Percentiles rank a stretch among this genome's conserved stretches.
These are phyloP conservation scores for Biston stratarius DNA, from an alignment of 2,888 invertebrate species.

Conservation along the genomic window DNA sequence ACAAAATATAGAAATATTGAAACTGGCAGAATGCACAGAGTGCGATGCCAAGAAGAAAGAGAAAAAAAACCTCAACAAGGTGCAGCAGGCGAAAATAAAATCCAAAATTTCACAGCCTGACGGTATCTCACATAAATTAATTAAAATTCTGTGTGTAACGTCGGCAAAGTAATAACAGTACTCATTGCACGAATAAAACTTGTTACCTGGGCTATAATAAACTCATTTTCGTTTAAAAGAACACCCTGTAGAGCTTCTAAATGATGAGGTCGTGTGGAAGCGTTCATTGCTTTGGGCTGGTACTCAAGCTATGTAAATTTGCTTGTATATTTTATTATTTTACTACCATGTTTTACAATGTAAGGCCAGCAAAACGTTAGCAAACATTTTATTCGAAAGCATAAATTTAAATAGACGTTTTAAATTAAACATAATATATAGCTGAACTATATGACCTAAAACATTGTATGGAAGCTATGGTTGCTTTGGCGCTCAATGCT, in stretches of 20 bases:
- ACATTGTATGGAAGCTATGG: no score
- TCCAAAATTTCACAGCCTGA: constrained; percentile 13
- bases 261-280: constrained; percentile 11
- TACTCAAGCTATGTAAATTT: constrained; percentile 4
- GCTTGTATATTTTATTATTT: constrained; percentile 6
- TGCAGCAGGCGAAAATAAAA: constrained; percentile 13
- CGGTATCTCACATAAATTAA: constrained; percentile 42
- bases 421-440: no score
- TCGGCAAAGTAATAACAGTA: constrained; percentile 48
- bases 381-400: not conserved
- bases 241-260: constrained; percentile 12
- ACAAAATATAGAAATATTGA: no score
- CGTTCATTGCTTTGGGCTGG: constrained; percentile 21
- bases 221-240: constrained; percentile 26
- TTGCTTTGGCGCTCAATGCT: no score
- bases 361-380: not conserved
- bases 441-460: no score
- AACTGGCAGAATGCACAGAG: no score
- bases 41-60: no score
- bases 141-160: constrained; percentile 49
- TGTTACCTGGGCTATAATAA: constrained; percentile 37
- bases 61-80: no score
- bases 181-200: constrained; percentile 41
- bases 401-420: not conserved
- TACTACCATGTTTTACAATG: not conserved